Percentiles rank a stretch among this genome's conserved stretches.
Evolutionary conservation across 2,888 invertebrate genomes (phyloP).

Genomic region (Drosophila flavopinicola): DNA sequence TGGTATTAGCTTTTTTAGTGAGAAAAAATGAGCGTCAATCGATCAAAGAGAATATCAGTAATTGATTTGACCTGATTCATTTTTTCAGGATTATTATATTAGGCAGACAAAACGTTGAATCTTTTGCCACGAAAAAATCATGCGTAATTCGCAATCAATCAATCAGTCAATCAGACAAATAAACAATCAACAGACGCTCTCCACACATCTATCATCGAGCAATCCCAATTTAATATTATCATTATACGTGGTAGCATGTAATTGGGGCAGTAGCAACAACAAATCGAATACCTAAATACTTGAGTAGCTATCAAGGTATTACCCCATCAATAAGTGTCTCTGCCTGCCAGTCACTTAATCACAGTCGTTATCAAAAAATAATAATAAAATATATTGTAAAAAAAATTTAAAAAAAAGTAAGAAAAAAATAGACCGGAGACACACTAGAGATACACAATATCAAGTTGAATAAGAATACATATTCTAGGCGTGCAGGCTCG

Average conservation of each 20-base stretch:
- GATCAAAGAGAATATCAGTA: background rate
- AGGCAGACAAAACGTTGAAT: too few relatives aligned
- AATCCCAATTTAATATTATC: slow-evolving; percentile 7
- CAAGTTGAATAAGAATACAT: background rate
- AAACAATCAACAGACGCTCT: slow-evolving; percentile 8
- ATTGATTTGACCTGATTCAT: slow-evolving; percentile 13
- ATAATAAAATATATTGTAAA: background rate
- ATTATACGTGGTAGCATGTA: slow-evolving; percentile 11
- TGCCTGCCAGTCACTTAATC: slow-evolving; percentile 55
- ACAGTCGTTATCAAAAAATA: slow-evolving; percentile 47
- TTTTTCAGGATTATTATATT: background rate
- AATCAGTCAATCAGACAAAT: slow-evolving; percentile 37
- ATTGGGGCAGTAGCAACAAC: slow-evolving; percentile 26
- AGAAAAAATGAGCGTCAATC: background rate
- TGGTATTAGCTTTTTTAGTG: too few relatives aligned
- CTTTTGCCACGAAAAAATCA: too few relatives aligned
- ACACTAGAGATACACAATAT: background rate
- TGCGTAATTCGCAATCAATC: slow-evolving; percentile 28
- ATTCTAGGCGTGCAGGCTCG: background rate
- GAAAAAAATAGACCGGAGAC: background rate
- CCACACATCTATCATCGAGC: slow-evolving; percentile 37
- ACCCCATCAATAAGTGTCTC: slow-evolving; percentile 65
- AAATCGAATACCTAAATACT: slow-evolving; percentile 27
- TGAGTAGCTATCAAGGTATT: slow-evolving; percentile 37
- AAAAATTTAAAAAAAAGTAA: background rate